Evolutionary conservation across 2,113 vertebrate genomes (phyloP), one percentile per base, ranked within the genome.

Genomic region (Smithornis capensis): DNA sequence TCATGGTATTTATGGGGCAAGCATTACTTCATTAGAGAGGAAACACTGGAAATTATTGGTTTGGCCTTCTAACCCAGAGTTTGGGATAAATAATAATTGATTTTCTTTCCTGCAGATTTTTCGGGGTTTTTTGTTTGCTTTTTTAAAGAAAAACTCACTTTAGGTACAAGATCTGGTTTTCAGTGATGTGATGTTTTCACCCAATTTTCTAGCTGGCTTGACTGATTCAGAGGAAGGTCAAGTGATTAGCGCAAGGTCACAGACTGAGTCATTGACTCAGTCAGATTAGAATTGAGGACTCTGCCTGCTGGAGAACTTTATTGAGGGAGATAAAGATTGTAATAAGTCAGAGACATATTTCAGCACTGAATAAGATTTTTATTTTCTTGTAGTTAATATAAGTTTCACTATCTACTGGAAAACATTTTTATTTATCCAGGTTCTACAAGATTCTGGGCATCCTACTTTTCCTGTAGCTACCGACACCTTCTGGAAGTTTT

Each of bases 161-260:
- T 90, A 80, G 31, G 23, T 83, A 44, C 45, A 86, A 22, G 84
- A 84, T 73, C 67, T 93, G 80, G 18, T 90, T 94, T 96, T 79
- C 73, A 73, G n/a, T 0, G 0, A 60, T 1, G 4, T 68, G 76
- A 79, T 89, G 19, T 92, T 97, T 94, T 83, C 74, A 95, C 64
- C 38, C 42, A 89, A 76, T 97, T 96, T 93, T 96, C 88, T 63
- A 89, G 13, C 55, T 90, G 57, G 50, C 70, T 91, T 94, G 80
- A 70, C 80, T 80, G 80, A 73, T 92, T 89, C 75, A 91, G 78
- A 55, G 7, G 40, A 92, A 97, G 90, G 96, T 94, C 94, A 96
- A 86, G n/a, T 78, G 94, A 96, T 97, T 92, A 97, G 83, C n/a
- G 27, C 52, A 86, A 77, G 93, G 93, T 93, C 90, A 86, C 42